Conservation (phyloP, 1,140 invertebrate species). For the Papilio xuthus region DNA sequence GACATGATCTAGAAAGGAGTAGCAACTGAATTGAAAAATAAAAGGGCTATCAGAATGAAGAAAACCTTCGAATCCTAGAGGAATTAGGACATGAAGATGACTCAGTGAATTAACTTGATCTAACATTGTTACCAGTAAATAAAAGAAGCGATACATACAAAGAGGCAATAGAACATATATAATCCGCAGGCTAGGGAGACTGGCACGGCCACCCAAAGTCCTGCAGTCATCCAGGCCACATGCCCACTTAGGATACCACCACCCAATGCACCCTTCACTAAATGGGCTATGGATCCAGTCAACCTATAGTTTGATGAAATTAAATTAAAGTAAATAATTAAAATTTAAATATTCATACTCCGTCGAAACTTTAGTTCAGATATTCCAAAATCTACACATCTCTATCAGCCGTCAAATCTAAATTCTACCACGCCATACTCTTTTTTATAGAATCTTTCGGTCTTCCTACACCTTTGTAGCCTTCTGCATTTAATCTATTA, state of each 20-base stretch:
- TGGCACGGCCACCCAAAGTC: constrained; percentile 46
- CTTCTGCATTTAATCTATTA: too few relatives aligned
- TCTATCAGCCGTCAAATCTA: too few relatives aligned
- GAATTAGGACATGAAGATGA: too few relatives aligned
- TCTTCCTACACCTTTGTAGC: too few relatives aligned
- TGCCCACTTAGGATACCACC: constrained; percentile 65
- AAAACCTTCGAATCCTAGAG: too few relatives aligned
- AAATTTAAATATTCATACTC: background rate
- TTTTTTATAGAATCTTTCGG: too few relatives aligned
- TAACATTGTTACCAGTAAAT: background rate
- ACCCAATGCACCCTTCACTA: constrained; percentile 68
- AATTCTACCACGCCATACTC: too few relatives aligned
- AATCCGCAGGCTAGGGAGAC: constrained; percentile 56
- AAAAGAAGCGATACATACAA: constrained; percentile 54
- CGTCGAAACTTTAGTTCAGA: too few relatives aligned
- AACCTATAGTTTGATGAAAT: constrained; percentile 44
- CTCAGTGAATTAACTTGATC: background rate
- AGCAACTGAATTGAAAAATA: too few relatives aligned
- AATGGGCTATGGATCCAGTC: constrained; percentile 61
- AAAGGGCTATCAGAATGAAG: too few relatives aligned
- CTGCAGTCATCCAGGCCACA: constrained; percentile 63
- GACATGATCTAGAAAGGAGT: too few relatives aligned
- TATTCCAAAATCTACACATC: too few relatives aligned
- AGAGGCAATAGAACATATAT: constrained; percentile 62
- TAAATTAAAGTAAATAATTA: background rate